phyloP scores from a whole-genome alignment of 2,888 invertebrate genomes.

The Ceramica pisi region DNA sequence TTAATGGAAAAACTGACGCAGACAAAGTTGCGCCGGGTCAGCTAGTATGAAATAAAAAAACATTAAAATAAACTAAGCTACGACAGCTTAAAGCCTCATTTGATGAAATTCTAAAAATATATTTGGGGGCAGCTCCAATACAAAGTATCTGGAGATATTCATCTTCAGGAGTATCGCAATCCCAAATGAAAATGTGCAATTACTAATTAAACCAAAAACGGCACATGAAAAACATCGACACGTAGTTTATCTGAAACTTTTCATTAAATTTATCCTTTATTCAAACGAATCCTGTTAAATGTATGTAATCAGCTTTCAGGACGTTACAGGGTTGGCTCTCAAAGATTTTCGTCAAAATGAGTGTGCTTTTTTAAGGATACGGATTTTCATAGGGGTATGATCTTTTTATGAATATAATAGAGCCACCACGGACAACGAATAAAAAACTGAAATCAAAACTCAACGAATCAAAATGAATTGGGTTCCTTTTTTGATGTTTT shows the following conservation, averaged over 20 bases:
- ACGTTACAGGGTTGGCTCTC: constrained; percentile 29
- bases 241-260: constrained; percentile 57
- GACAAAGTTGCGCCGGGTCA: no score
- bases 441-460: no score
- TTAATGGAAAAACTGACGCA: no score
- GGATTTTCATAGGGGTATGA: no score
- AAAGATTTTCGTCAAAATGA: neutral
- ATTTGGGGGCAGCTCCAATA: neutral
- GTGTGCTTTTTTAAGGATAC: neutral
- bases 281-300: constrained; percentile 59
- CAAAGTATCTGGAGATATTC: no score
- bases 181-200: constrained; percentile 51
- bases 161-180: constrained; percentile 15
- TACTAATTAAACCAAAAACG: constrained; percentile 49
- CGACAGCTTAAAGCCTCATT: neutral
- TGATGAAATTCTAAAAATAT: neutral
- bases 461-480: no score
- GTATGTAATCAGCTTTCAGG: constrained; percentile 58
- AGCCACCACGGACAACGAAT: no score
- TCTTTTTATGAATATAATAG: no score
- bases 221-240: constrained; percentile 43
- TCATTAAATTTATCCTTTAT: constrained; percentile 63
- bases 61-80: neutral
- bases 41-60: neutral
- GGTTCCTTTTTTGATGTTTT: no score